A percentile compares a stretch with the other conserved stretches of the same genome.
These are phyloP conservation scores for Heteractis magnifica DNA, from an alignment of 92 coral and sea anemone genomes.

Conservation along the genomic window DNA sequence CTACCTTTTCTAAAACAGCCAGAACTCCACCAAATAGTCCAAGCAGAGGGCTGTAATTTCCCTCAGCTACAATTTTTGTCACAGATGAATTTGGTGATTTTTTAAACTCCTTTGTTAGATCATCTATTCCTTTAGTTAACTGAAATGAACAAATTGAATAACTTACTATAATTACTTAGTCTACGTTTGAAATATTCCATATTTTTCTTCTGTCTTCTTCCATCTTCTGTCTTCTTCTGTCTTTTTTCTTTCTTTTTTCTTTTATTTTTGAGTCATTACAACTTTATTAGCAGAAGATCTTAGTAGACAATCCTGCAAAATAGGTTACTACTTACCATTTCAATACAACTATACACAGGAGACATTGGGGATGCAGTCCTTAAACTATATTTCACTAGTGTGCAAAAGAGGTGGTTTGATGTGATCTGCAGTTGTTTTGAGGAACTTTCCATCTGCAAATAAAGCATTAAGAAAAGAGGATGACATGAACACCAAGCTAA, in stretches of 20 bases:
- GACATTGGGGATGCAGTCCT: slow-evolving; percentile 18
- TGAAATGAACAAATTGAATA: neutral
- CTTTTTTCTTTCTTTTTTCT: neutral
- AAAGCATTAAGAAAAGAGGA: neutral
- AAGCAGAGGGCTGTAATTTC: slow-evolving; percentile 2
- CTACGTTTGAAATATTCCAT: neutral
- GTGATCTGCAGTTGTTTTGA: neutral
- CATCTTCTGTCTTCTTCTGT: neutral
- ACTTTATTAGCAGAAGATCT: too few relatives aligned
- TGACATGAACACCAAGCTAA: neutral
- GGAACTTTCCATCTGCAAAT: neutral
- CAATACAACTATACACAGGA: neutral
- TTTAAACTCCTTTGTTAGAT: neutral
- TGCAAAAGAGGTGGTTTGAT: slow-evolving; percentile 4
- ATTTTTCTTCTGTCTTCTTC: too few relatives aligned
- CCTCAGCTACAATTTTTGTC: neutral
- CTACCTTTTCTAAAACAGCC: slow-evolving; percentile 25
- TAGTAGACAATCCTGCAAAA: neutral
- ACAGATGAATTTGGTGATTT: neutral
- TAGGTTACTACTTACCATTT: slow-evolving; percentile 6
- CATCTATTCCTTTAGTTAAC: neutral
- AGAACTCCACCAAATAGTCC: slow-evolving; percentile 7
- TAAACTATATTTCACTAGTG: slow-evolving; percentile 11
- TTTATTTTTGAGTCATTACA: too few relatives aligned
- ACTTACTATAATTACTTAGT: neutral